These are phyloP conservation scores for Takifugu rubripes DNA, from an alignment of 2,797 vertebrate genomes.

Conservation along the genomic window DNA sequence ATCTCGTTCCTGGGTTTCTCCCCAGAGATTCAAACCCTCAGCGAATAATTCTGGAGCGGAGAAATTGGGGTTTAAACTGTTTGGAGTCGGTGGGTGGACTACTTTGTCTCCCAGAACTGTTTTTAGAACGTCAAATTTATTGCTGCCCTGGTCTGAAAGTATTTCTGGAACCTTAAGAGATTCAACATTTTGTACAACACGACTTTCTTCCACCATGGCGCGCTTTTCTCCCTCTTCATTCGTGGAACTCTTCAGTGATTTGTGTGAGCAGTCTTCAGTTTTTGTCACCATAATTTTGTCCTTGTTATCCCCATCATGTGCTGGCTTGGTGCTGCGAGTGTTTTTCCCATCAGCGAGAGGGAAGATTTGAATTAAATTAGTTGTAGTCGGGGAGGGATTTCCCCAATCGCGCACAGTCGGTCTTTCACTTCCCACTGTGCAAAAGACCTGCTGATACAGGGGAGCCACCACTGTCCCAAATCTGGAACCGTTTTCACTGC, in stretches of 20 bases:
- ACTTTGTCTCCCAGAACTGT: slow-evolving; percentile 14
- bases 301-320: background rate
- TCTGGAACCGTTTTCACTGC: slow-evolving; percentile 30
- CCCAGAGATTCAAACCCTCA: slow-evolving; percentile 22
- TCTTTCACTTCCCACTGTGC: slow-evolving; percentile 46
- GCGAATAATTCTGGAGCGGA: slow-evolving; percentile 5
- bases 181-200: background rate
- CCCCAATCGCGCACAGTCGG: slow-evolving; percentile 11
- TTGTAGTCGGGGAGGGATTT: slow-evolving; percentile 18
- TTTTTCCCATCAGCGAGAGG: slow-evolving; percentile 12
- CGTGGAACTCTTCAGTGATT: slow-evolving; percentile 4
- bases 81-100: background rate
- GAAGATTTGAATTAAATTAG: slow-evolving; percentile 16
- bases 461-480: slow-evolving; percentile 71
- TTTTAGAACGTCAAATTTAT: slow-evolving; percentile 2
- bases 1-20: slow-evolving; percentile 22
- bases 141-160: slow-evolving; percentile 5
- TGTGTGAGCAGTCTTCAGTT: slow-evolving; percentile 2
- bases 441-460: slow-evolving; percentile 65
- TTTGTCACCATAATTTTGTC: background rate
- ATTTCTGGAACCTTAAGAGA: slow-evolving; percentile 6
- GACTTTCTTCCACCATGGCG: slow-evolving; percentile 1
- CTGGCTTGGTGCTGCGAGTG: slow-evolving; percentile 11
- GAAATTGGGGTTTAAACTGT: slow-evolving; percentile 13
- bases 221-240: slow-evolving; percentile 17